Conservation (phyloP, 2,113 vertebrate species). For the Nyctereutes procyonoides region DNA sequence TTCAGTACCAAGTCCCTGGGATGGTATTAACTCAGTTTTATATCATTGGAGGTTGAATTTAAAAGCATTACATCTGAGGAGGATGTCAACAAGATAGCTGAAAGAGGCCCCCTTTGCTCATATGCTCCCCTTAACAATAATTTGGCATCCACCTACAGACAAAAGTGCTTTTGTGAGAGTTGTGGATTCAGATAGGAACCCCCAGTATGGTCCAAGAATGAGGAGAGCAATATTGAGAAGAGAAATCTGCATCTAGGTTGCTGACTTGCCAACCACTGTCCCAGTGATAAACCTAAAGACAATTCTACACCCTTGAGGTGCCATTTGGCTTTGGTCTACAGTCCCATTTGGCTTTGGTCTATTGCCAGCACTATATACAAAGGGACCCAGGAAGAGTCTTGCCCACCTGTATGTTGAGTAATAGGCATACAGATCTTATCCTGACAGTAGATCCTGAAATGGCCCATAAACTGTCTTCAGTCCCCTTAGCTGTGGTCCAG, state of each 20-base stretch:
- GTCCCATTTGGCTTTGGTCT: not conserved
- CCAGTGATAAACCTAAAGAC: not conserved
- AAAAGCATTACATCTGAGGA: not conserved
- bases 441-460: not conserved
- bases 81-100: not conserved
- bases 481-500: not conserved
- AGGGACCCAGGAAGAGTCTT: not conserved
- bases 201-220: not conserved
- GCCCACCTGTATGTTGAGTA: not conserved
- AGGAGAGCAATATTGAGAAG: not conserved
- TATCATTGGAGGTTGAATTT: not conserved
- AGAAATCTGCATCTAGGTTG: not conserved
- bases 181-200: not conserved
- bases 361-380: not conserved
- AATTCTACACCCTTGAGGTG: not conserved
- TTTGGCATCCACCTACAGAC: not conserved
- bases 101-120: not conserved
- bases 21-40: not conserved
- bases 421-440: not conserved
- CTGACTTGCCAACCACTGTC: not conserved
- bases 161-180: not conserved
- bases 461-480: not conserved
- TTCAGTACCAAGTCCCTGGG: not conserved
- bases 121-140: not conserved
- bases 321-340: not conserved